These are phyloP conservation scores for Andrena chrysosceles DNA, from an alignment of 2,888 invertebrate species.

Conservation along the genomic window DNA sequence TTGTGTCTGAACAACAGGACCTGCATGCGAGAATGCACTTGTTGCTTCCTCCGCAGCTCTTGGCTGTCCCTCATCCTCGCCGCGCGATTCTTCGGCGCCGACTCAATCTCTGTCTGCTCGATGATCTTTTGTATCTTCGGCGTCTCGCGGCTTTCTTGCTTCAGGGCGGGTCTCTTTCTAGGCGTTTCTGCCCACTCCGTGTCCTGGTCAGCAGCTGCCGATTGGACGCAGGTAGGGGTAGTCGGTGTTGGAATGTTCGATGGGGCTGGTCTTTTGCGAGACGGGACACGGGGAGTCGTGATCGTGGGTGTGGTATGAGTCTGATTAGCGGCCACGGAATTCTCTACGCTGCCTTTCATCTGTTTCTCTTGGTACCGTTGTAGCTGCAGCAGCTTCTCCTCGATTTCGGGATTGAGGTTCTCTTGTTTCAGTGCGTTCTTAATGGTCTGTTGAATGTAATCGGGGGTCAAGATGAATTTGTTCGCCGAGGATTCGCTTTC, in stretches of 20 bases:
- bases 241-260: constrained; percentile 68
- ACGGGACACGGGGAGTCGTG: constrained; percentile 85
- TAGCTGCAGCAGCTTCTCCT: constrained; percentile 94
- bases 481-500: constrained; percentile 83
- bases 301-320: constrained; percentile 74
- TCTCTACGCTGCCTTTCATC: constrained; percentile 87
- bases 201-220: constrained; percentile 72
- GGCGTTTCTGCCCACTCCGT: constrained; percentile 78
- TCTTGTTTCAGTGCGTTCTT: constrained; percentile 96
- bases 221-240: constrained; percentile 54
- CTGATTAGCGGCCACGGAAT: constrained; percentile 80
- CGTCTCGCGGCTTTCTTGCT: constrained; percentile 77
- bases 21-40: constrained; percentile 88
- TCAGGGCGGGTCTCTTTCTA: constrained; percentile 78
- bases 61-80: constrained; percentile 84
- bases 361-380: constrained; percentile 94
- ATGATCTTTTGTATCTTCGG: constrained; percentile 77
- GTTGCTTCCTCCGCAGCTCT: constrained; percentile 86
- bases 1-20: constrained; percentile 94
- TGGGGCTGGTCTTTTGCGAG: constrained; percentile 87
- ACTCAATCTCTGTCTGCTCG: constrained; percentile 78
- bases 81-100: constrained; percentile 80
- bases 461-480: constrained; percentile 95
- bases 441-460: constrained; percentile 97
- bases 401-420: constrained; percentile 96